Percentiles rank a stretch among this genome's conserved stretches.
These are phyloP conservation scores for Chironomus tepperi DNA, from an alignment of 1,140 invertebrate genomes.

Conservation along the genomic window DNA sequence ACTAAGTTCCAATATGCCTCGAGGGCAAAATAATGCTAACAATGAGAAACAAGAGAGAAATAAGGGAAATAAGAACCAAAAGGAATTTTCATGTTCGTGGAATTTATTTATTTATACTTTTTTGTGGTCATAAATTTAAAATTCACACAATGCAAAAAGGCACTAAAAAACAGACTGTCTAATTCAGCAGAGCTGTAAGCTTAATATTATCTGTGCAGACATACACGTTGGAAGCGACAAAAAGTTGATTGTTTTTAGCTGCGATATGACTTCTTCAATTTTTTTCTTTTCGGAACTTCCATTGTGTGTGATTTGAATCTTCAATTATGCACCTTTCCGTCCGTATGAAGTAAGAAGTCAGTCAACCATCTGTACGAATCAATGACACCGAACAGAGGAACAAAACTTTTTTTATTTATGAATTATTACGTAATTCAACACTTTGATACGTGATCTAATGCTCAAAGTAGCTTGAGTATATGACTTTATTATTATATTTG, in stretches of 20 bases:
- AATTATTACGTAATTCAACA: constrained; percentile 2
- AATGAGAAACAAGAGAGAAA: no score
- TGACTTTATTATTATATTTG: background rate
- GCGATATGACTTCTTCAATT: background rate
- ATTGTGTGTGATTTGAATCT: background rate
- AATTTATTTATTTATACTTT: background rate
- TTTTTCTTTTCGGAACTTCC: background rate
- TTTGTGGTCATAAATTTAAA: background rate
- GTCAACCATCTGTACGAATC: background rate
- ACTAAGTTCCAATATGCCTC: no score
- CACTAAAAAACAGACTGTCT: no score
- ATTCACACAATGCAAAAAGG: background rate
- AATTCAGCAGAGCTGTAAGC: no score
- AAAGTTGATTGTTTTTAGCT: background rate
- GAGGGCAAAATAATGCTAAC: no score
- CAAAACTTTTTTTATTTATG: background rate
- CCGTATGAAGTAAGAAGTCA: background rate
- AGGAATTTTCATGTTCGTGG: background rate
- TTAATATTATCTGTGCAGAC: background rate
- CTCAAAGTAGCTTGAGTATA: background rate
- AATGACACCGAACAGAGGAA: background rate
- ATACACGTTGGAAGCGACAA: background rate
- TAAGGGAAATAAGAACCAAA: no score
- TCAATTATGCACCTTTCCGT: constrained; percentile 12
- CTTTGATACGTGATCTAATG: background rate